phyloP scores from a whole-genome alignment of 2,888 invertebrate species.

The Brachyopa scutellaris region DNA sequence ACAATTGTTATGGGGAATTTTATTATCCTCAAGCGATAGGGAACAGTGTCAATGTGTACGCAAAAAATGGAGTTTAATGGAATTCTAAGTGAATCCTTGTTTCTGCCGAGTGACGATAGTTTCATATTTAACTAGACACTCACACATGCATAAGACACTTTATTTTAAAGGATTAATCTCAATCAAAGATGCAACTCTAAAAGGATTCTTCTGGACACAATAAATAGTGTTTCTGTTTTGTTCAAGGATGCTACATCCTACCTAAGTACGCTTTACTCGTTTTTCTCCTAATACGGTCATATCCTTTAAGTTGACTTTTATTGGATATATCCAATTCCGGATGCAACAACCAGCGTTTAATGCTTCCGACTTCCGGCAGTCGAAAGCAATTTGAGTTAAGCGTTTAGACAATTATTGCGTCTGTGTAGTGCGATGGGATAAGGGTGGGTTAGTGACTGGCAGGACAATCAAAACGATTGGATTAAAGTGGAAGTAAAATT shows the following conservation, averaged over 20 bases:
- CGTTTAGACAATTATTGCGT: constrained; percentile 39
- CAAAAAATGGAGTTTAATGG: too few relatives aligned
- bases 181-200: constrained; percentile 34
- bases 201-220: neutral
- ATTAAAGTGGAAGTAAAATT: constrained; percentile 47
- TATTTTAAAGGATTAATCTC: constrained; percentile 58
- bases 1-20: constrained; percentile 33
- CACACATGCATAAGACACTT: neutral
- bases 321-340: constrained; percentile 35
- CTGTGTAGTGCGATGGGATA: neutral
- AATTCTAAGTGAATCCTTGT: constrained; percentile 29
- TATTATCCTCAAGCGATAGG: constrained; percentile 17
- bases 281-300: too few relatives aligned
- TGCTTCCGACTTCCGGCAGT: constrained; percentile 13
- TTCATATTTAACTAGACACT: constrained; percentile 2
- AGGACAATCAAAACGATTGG: constrained; percentile 35
- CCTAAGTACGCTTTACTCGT: too few relatives aligned
- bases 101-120: constrained; percentile 27
- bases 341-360: constrained; percentile 25
- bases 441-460: neutral
- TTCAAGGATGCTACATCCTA: neutral
- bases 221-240: constrained; percentile 10
- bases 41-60: constrained; percentile 32
- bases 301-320: constrained; percentile 48
- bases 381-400: constrained; percentile 37